Evolutionary conservation across 2,113 vertebrate genomes (phyloP).

Genomic region (Mellivora capensis): DNA sequence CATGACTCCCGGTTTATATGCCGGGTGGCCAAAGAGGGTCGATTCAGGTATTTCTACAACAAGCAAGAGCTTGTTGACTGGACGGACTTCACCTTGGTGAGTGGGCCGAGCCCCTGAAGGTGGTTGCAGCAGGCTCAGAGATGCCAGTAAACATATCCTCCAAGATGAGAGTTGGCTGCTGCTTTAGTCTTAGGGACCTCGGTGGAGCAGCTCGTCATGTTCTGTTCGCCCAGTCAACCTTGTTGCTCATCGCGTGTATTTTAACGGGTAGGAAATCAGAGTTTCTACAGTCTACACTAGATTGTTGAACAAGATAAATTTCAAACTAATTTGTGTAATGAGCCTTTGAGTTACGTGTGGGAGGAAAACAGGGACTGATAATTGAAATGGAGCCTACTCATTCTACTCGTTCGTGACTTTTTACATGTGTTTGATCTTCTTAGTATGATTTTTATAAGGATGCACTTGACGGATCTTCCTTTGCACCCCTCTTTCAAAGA

Average conservation of each 20-base stretch:
- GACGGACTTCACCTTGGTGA: neutral
- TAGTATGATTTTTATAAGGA: neutral
- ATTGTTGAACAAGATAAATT: neutral
- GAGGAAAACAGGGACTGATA: neutral
- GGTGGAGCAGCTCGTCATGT: neutral
- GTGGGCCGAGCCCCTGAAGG: neutral
- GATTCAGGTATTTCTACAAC: neutral
- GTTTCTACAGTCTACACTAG: neutral
- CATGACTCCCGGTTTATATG: neutral
- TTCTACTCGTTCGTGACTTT: neutral
- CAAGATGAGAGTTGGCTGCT: neutral
- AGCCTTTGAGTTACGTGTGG: neutral
- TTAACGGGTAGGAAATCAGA: slow-evolving; percentile 13
- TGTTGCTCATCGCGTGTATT: neutral
- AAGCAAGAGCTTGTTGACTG: neutral
- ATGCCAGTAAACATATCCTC: neutral
- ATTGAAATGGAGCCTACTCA: neutral
- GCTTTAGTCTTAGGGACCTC: neutral
- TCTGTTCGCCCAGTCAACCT: neutral
- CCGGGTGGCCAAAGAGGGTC: neutral
- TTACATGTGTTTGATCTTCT: neutral
- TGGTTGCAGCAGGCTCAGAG: neutral
- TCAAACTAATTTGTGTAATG: neutral
- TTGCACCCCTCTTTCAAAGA: neutral
- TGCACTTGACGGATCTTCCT: neutral